Conservation (phyloP, 2,113 vertebrate genomes). For the Leptobrachium leishanense region DNA sequence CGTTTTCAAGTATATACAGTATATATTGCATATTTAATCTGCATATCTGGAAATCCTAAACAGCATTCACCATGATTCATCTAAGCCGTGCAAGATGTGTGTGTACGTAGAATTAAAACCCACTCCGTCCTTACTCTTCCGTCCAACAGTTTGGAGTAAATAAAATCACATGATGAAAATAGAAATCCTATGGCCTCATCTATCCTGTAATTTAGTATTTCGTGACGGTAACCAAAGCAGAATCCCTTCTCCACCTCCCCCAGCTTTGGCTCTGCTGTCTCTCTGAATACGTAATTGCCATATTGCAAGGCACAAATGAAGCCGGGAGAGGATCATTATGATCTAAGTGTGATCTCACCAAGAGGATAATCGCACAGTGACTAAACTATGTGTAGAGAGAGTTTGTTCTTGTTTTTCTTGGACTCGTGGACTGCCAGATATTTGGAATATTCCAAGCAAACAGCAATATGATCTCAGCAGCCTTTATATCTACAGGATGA, state of each 20-base stretch:
- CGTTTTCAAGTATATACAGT: too few species aligned
- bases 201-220: not conserved
- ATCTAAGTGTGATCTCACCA: constrained; percentile 13
- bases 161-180: not conserved
- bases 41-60: too few species aligned
- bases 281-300: not conserved
- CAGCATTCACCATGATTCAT: too few species aligned
- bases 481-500: not conserved
- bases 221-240: not conserved
- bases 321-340: not conserved
- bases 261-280: not conserved
- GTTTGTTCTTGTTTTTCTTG: not conserved
- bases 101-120: too few species aligned
- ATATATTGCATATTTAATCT: too few species aligned
- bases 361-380: constrained; percentile 12
- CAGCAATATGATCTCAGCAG: not conserved
- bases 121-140: too few species aligned
- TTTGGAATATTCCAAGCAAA: not conserved
- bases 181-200: not conserved
- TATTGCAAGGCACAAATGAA: constrained; percentile 5
- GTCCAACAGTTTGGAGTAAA: not conserved
- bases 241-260: not conserved
- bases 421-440: not conserved
- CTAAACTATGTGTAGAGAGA: not conserved
- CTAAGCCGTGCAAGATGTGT: too few species aligned